phyloP scores from a whole-genome alignment of 2,113 vertebrate genomes.

The Calyptommatus sinebrachiatus region DNA sequence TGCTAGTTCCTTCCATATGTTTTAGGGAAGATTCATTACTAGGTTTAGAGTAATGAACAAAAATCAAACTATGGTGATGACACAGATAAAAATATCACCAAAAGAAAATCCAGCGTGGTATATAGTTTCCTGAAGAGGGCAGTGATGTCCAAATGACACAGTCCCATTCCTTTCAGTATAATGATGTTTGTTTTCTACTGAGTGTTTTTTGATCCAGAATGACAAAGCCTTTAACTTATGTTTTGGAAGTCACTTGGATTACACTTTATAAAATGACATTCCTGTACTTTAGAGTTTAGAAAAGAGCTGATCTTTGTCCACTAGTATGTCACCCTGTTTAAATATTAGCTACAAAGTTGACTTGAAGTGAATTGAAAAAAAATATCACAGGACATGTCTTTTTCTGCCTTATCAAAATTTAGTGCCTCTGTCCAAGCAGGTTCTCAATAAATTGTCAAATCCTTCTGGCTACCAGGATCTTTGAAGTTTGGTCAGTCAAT shows the following conservation, averaged over 20 bases:
- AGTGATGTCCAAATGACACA: conserved; percentile 55
- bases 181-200: conserved; percentile 54
- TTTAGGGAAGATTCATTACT: not conserved
- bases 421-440: conserved; percentile 35
- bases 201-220: conserved; percentile 61
- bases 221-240: conserved; percentile 61
- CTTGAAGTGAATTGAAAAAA: conserved; percentile 54
- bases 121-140: conserved; percentile 62
- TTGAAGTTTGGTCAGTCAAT: not conserved
- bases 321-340: conserved; percentile 49
- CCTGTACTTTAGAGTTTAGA: conserved; percentile 53
- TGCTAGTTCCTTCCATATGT: not conserved
- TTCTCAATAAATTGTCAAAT: not conserved
- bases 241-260: conserved; percentile 67
- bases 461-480: not conserved
- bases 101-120: not conserved
- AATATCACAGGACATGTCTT: conserved; percentile 36
- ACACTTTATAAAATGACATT: conserved; percentile 63
- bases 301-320: conserved; percentile 57
- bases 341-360: conserved; percentile 55
- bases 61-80: not conserved
- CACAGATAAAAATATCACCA: conserved; percentile 1
- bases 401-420: conserved; percentile 31
- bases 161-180: conserved; percentile 10
- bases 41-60: not conserved